Evolutionary conservation across 2,888 invertebrate genomes (phyloP).

Genomic region (Tenthredo livida): DNA sequence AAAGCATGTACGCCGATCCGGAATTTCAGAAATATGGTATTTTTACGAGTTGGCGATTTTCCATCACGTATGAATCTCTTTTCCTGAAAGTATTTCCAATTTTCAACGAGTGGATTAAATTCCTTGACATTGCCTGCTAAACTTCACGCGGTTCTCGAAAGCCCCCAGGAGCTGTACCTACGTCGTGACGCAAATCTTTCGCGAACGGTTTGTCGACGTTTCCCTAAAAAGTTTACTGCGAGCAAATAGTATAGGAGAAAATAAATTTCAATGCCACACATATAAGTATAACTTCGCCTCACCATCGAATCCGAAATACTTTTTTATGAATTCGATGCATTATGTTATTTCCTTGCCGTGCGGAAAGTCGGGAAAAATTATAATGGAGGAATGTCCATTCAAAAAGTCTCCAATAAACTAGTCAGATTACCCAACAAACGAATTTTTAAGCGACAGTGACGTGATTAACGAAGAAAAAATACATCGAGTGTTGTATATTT

Average conservation of each 20-base stretch:
- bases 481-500: not conserved
- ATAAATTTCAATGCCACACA: slow-evolving; percentile 34
- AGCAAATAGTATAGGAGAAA: slow-evolving; percentile 18
- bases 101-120: slow-evolving; percentile 38
- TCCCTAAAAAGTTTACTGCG: slow-evolving; percentile 16
- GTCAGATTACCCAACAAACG: not conserved
- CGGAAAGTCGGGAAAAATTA: not conserved
- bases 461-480: not conserved
- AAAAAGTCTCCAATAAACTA: not conserved
- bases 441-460: not conserved
- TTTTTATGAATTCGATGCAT: not conserved
- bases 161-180: not conserved
- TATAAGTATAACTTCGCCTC: slow-evolving; percentile 11
- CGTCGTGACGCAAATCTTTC: slow-evolving; percentile 29
- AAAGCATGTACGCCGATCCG: not conserved
- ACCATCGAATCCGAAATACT: slow-evolving; percentile 6
- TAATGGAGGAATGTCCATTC: not conserved
- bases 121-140: slow-evolving; percentile 40
- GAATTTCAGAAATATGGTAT: not conserved
- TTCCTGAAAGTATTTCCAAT: slow-evolving; percentile 29
- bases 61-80: slow-evolving; percentile 4
- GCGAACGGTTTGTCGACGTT: slow-evolving; percentile 23
- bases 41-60: not conserved
- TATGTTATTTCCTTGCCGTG: not conserved
- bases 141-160: slow-evolving; percentile 40